A percentile compares a stretch with the other conserved stretches of the same genome.
These are phyloP conservation scores for Ptilodon capucinus DNA, from an alignment of 2,888 invertebrate species.

Conservation along the genomic window DNA sequence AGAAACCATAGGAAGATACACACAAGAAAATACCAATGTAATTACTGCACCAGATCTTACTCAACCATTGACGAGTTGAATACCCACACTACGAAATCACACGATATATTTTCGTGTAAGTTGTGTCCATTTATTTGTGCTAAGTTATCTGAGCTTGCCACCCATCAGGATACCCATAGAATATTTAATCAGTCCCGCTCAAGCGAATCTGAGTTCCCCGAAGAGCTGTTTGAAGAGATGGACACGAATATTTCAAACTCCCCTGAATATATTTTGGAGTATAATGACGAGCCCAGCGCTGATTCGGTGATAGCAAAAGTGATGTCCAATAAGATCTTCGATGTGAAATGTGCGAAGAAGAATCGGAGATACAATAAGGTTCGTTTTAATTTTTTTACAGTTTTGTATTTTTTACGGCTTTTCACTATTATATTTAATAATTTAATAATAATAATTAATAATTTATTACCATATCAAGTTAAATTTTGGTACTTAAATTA, in stretches of 20 bases:
- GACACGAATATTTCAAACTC: slow-evolving; percentile 33
- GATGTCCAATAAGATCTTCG: slow-evolving; percentile 61
- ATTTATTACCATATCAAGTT: no score
- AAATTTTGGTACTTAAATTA: no score
- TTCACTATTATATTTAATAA: no score
- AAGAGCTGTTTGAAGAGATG: slow-evolving; percentile 34
- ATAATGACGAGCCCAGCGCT: slow-evolving; percentile 29
- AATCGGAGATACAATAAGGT: slow-evolving; percentile 59
- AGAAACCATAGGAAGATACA: slow-evolving; percentile 70
- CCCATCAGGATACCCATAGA: slow-evolving; percentile 40
- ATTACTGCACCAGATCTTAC: slow-evolving; percentile 54
- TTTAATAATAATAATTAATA: no score
- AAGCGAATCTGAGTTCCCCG: slow-evolving; percentile 36
- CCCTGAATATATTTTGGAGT: slow-evolving; percentile 8
- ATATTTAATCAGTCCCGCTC: slow-evolving; percentile 8
- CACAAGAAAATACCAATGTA: slow-evolving; percentile 54
- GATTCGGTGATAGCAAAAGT: slow-evolving; percentile 66
- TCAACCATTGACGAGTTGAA: slow-evolving; percentile 41
- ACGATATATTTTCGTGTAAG: slow-evolving; percentile 52
- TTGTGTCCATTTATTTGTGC: slow-evolving; percentile 44
- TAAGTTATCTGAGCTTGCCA: slow-evolving; percentile 34
- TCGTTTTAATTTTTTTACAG: slow-evolving; percentile 8
- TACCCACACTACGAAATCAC: slow-evolving; percentile 50
- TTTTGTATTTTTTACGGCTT: no score
- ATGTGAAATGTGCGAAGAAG: slow-evolving; percentile 40